Evolutionary conservation across 1,140 invertebrate species (phyloP).

Genomic region (Euura lappo): DNA sequence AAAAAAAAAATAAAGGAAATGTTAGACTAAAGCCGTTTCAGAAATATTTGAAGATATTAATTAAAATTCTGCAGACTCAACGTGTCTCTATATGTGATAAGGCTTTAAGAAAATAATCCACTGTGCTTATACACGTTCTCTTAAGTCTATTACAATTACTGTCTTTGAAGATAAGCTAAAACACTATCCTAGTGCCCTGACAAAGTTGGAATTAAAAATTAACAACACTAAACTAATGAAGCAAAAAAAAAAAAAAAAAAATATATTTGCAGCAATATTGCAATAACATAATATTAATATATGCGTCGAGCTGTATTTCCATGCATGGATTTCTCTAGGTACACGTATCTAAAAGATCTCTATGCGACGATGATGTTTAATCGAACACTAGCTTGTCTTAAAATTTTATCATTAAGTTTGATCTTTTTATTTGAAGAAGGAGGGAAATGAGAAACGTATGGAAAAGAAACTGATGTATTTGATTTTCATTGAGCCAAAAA

Average conservation of each 20-base stretch:
- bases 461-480: background rate
- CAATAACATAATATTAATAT: slow-evolving; percentile 8
- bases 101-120: slow-evolving; percentile 22
- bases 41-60: background rate
- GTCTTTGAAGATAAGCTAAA: slow-evolving; percentile 24
- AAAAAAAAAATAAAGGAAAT: background rate
- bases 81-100: slow-evolving; percentile 12
- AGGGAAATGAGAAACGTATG: slow-evolving; percentile 4
- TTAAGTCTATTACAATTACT: slow-evolving; percentile 31
- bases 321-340: background rate
- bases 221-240: background rate
- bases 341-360: background rate
- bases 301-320: slow-evolving; percentile 8
- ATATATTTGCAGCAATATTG: slow-evolving; percentile 10
- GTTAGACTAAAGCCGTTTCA: slow-evolving; percentile 10
- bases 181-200: slow-evolving; percentile 33
- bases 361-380: background rate
- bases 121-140: slow-evolving; percentile 37
- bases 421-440: background rate
- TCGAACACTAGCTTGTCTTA: background rate
- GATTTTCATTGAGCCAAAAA: background rate
- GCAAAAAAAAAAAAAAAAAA: slow-evolving; percentile 1
- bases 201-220: background rate
- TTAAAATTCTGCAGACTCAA: slow-evolving; percentile 8
- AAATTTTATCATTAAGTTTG: slow-evolving; percentile 3